phyloP scores from a whole-genome alignment of 2,888 invertebrate genomes.

The Coelogynopora nodosa region DNA sequence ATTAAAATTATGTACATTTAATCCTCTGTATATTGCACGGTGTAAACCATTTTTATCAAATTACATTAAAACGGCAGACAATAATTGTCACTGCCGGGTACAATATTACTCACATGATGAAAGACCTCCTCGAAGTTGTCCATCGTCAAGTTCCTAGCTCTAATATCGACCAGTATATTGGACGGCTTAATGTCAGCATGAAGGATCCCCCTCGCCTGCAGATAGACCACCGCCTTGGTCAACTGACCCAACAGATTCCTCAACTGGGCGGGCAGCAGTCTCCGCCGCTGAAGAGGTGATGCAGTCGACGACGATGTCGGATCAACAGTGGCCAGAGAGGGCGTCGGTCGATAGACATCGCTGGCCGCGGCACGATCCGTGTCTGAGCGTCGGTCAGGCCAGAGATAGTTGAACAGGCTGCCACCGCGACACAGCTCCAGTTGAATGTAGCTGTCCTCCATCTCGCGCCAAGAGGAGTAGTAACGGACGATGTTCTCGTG shows the following conservation, averaged over 20 bases:
- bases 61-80: no score
- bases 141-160: neutral
- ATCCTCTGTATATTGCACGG: no score
- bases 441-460: neutral
- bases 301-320: neutral
- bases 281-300: neutral
- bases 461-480: neutral
- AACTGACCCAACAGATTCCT: neutral
- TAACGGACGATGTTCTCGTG: slow-evolving; percentile 18
- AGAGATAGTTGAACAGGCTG: neutral
- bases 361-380: neutral
- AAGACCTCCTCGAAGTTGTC: neutral
- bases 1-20: no score
- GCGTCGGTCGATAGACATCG: neutral
- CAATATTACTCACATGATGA: no score
- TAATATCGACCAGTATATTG: slow-evolving; percentile 38
- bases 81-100: no score
- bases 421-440: slow-evolving; percentile 12
- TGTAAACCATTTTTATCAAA: no score
- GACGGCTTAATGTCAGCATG: slow-evolving; percentile 39
- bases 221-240: neutral
- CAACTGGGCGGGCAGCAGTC: neutral
- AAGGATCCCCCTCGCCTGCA: neutral
- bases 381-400: neutral
- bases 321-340: no score